phyloP scores from a whole-genome alignment of 2,888 invertebrate genomes.

The Pristionchus fissidentatus region DNA sequence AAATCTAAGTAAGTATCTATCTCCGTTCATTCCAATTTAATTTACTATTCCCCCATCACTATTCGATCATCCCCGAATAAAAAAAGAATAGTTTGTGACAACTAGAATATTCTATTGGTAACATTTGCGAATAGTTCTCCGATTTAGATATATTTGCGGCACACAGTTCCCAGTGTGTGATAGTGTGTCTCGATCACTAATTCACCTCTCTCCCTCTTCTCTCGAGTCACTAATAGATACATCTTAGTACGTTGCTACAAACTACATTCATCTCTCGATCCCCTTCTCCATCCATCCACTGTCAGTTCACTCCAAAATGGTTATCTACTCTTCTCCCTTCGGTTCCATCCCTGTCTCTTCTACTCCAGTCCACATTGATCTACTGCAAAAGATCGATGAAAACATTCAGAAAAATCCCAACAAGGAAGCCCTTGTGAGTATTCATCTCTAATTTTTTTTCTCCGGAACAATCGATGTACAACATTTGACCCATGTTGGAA shows the following conservation, averaged over 20 bases:
- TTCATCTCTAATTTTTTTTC: not conserved
- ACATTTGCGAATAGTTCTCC: too few species aligned
- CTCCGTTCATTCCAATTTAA: too few species aligned
- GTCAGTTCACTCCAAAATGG: conserved; percentile 9
- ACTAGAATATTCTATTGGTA: too few species aligned
- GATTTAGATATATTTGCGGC: too few species aligned
- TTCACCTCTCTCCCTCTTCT: not conserved
- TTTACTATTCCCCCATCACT: too few species aligned
- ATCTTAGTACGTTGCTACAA: conserved; percentile 16
- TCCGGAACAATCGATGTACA: not conserved
- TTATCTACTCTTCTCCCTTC: conserved; percentile 30
- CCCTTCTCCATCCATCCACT: not conserved
- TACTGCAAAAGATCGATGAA: conserved; percentile 37
- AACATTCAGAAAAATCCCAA: conserved; percentile 16
- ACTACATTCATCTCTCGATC: not conserved
- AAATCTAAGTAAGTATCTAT: too few species aligned
- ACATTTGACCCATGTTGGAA: not conserved
- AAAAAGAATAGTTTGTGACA: too few species aligned
- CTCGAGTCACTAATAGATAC: conserved; percentile 9
- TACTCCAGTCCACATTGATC: conserved; percentile 34
- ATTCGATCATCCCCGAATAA: too few species aligned
- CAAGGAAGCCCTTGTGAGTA: conserved; percentile 47
- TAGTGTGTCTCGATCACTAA: not conserved
- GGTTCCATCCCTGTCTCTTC: conserved; percentile 20
- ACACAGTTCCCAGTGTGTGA: too few species aligned